Evolutionary conservation across 2,113 vertebrate genomes (phyloP).

Genomic region (Riparia riparia): DNA sequence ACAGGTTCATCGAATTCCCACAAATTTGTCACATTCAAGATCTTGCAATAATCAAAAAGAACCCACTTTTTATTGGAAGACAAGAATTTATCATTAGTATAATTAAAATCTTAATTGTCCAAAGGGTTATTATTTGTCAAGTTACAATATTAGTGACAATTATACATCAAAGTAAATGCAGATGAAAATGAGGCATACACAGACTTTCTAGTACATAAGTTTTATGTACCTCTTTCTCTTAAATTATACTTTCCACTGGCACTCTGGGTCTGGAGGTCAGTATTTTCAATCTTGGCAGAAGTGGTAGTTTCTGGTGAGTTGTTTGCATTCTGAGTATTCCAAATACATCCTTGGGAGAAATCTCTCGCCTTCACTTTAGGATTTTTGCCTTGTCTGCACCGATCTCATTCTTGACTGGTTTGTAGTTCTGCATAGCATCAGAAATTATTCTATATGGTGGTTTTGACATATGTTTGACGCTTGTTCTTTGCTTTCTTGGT

Average conservation of each 20-base stretch:
- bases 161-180: not conserved
- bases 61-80: not conserved
- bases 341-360: not conserved
- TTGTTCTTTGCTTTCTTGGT: not conserved
- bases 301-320: not conserved
- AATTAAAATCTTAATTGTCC: not conserved
- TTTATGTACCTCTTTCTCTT: not conserved
- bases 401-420: not conserved
- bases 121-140: not conserved
- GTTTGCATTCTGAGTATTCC: not conserved
- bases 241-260: not conserved
- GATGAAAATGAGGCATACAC: not conserved
- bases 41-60: not conserved
- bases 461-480: not conserved
- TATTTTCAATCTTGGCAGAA: not conserved
- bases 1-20: not conserved
- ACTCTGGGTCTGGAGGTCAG: not conserved
- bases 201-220: not conserved
- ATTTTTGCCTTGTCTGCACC: not conserved
- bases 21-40: not conserved
- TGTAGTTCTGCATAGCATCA: not conserved
- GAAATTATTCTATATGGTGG: not conserved
- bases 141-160: not conserved
- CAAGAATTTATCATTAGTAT: not conserved
- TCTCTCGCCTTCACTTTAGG: not conserved